Base-by-base conservation (phyloP, 2,888 invertebrate genomes). In the Argynnis bischoffii region DNA sequence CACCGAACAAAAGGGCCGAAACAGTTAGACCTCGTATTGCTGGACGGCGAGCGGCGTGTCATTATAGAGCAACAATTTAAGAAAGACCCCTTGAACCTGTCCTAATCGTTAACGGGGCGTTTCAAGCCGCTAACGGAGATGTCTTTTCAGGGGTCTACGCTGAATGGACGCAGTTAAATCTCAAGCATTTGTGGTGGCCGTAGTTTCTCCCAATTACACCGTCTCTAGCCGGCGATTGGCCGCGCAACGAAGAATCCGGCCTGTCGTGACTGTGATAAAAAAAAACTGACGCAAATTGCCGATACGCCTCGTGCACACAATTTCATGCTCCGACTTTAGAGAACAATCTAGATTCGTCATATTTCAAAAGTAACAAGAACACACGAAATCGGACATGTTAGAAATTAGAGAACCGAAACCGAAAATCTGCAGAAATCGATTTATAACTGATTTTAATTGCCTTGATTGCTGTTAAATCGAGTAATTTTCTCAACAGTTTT, bases 271-370 rank as follows among this genome's bases (percentile, higher is more conserved):
- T 89, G 85, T 87, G 88, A 88, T 89, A 86, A 91, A 90, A 90
- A n/a, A 90, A 92, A 92, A 87, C 90, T 90, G 90, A 90, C 90
- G 91, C 91, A 89, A 92, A 92, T 92, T 88, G 89, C 84, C 89
- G 92, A 91, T 91, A 91, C 91, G 92, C 88, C 88, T 90, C 89
- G 89, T 87, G 91, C 89, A 90, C 92, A 90, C 90, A 91, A 92
- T 92, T 92, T 91, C 90, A 92, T 90, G 92, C 87, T 83, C 84
- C 81, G 84, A 77, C 85, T 87, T 89, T 83, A 75, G 80, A 84
- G 90, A 90, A 87, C 83, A 83, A 82, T 85, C 86, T 83, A 87
- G 88, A 90, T 90, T 90, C 87, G 89, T 90, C 90, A 91, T 90
- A 91, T 79, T 79, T 86, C 81, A 81, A 85, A 41, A 84, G 84